A percentile compares a stretch with the other conserved stretches of the same genome.
phyloP scores from a whole-genome alignment of 2,888 invertebrate species.

The Trachelus tabidus region DNA sequence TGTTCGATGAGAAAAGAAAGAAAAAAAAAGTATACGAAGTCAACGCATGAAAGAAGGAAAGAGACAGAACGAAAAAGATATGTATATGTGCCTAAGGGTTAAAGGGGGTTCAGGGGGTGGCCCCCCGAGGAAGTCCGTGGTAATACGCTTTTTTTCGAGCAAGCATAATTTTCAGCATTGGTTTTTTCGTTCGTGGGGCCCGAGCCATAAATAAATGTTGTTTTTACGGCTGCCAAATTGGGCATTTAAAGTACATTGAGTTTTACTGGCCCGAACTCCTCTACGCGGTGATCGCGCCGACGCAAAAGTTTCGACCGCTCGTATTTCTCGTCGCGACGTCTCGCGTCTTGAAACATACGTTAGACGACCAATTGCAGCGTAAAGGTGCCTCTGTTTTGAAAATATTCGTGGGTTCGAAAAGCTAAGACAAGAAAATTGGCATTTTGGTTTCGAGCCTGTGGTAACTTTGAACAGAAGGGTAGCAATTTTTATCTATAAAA shows the following conservation, averaged over 20 bases:
- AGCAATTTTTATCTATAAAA: conserved; percentile 47
- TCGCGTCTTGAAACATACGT: neutral
- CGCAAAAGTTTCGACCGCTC: neutral
- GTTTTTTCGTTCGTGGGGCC: conserved; percentile 47
- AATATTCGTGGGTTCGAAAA: neutral
- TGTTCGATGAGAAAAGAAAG: neutral
- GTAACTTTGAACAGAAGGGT: conserved; percentile 30
- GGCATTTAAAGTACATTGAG: conserved; percentile 59
- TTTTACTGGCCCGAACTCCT: conserved; percentile 43
- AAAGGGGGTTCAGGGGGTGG: neutral
- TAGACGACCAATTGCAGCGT: neutral
- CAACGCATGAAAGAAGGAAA: neutral
- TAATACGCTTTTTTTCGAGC: conserved; percentile 50
- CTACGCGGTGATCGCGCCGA: neutral
- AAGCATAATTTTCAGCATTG: conserved; percentile 38
- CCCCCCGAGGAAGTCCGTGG: conserved; percentile 24
- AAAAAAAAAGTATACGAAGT: neutral
- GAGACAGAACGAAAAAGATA: neutral
- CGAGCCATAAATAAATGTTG: conserved; percentile 65
- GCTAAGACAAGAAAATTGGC: neutral
- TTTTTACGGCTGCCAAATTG: conserved; percentile 66
- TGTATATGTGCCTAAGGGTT: neutral
- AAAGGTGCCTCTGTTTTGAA: neutral
- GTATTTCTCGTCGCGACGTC: neutral
- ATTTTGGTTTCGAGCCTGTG: neutral